Evolutionary conservation across 2,888 invertebrate species (phyloP), one percentile per base, ranked within the genome.

Genomic region (Polietes domitor): DNA sequence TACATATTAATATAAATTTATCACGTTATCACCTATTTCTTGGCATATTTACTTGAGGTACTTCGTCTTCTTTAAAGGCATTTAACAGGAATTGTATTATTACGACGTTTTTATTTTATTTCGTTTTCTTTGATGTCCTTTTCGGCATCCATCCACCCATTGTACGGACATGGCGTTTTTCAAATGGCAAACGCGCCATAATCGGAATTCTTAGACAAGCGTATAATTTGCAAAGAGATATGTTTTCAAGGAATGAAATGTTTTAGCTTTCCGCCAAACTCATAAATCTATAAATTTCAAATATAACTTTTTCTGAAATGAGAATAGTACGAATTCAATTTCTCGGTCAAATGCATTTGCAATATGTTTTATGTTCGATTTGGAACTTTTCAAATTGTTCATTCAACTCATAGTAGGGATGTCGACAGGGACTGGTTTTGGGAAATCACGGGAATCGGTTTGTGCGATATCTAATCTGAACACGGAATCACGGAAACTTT

Each of bases 291-390:
- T 77, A 78, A 81, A 77, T 75, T 80, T 50, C 74, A 53, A 58
- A 61, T 21, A 76, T 17, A 47, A 70, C 76, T 73, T 78, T 78
- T 77, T 76, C 37, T 12, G n/a, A 28, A 65, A 68, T 65, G 9
- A 70, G 15, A n/a, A 76, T 61, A 76, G 68, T 75, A 47, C 71
- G 68, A 80, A 71, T 78, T 68, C 82, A 85, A 85, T 85, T 85
- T 85, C 55, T 83, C 83, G 85, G 82, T 85, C 82, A 85, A 85
- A 83, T 85, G 83, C 72, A 68, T 77, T 71, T 71, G 74, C 28
- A 70, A 75, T 75, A 70, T 19, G 32, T 55, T 55, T 55, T 55
- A 55, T 21, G 9, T 55, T 55, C 10, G 17, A 63, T 63, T 63
- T 9, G 32, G 19, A 32, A 32, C 63, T 26, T 58, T 58, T 26